Conservation (phyloP, 2,113 vertebrate species). For the Pteronura brasiliensis region DNA sequence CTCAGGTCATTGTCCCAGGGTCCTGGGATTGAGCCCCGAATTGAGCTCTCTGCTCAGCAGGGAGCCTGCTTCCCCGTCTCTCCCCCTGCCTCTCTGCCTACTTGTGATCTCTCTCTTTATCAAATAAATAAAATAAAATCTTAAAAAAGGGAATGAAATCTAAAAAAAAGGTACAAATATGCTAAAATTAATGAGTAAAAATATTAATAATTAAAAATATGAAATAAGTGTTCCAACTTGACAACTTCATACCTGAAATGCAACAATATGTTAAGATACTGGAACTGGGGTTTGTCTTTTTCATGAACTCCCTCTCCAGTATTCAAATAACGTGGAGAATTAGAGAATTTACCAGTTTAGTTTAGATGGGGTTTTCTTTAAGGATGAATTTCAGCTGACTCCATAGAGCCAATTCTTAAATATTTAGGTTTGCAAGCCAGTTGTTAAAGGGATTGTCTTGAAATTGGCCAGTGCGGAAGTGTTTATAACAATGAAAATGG, state of each 20-base stretch:
- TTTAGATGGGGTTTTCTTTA: neutral
- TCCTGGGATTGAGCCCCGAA: no score
- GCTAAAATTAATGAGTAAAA: neutral
- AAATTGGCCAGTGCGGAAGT: neutral
- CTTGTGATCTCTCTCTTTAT: no score
- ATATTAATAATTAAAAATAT: neutral
- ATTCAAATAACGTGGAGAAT: neutral
- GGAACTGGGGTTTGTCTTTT: neutral
- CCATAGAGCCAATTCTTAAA: neutral
- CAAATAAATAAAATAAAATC: no score
- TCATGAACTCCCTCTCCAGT: neutral
- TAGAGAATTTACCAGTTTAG: neutral
- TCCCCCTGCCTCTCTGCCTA: no score
- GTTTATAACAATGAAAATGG: neutral
- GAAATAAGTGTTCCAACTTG: neutral
- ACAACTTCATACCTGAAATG: neutral
- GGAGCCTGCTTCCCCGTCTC: no score
- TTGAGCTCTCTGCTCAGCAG: no score
- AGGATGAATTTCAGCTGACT: neutral
- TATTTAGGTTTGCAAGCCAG: neutral
- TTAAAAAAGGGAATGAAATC: no score
- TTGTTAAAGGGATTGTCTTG: neutral
- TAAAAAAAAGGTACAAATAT: neutral
- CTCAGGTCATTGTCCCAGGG: no score
- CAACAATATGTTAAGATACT: neutral